Evolutionary conservation across 2,888 invertebrate genomes (phyloP).

Genomic region (Cyaniris semiargus): DNA sequence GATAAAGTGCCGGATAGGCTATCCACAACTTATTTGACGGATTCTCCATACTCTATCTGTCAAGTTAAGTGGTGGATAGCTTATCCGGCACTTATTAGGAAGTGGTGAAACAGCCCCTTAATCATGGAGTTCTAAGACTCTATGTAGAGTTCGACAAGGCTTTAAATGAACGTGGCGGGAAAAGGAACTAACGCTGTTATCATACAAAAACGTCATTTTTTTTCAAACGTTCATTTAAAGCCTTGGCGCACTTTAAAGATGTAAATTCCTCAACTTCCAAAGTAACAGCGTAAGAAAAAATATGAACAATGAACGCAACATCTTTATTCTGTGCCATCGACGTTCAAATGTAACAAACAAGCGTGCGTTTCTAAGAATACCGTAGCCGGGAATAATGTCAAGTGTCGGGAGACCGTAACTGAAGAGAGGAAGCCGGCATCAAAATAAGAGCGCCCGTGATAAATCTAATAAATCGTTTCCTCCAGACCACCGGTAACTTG

Average conservation of each 20-base stretch:
- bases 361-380: conserved; percentile 58
- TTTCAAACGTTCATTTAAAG: no score
- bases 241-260: no score
- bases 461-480: conserved; percentile 53
- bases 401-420: conserved; percentile 55
- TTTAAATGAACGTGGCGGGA: no score
- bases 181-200: no score
- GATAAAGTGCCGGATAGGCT: no score
- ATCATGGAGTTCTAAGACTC: not conserved
- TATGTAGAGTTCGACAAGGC: no score
- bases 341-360: conserved; percentile 34
- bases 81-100: no score
- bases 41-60: no score
- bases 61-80: no score
- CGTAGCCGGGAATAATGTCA: conserved; percentile 57
- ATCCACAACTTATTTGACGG: no score
- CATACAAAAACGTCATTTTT: no score
- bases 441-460: conserved; percentile 56
- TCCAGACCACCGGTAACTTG: conserved; percentile 39
- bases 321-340: not conserved
- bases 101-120: no score
- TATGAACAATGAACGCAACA: not conserved
- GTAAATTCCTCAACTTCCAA: not conserved
- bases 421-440: conserved; percentile 60
- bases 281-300: not conserved